Evolutionary conservation across 1,140 invertebrate species (phyloP).

Genomic region (Drosophila varians): DNA sequence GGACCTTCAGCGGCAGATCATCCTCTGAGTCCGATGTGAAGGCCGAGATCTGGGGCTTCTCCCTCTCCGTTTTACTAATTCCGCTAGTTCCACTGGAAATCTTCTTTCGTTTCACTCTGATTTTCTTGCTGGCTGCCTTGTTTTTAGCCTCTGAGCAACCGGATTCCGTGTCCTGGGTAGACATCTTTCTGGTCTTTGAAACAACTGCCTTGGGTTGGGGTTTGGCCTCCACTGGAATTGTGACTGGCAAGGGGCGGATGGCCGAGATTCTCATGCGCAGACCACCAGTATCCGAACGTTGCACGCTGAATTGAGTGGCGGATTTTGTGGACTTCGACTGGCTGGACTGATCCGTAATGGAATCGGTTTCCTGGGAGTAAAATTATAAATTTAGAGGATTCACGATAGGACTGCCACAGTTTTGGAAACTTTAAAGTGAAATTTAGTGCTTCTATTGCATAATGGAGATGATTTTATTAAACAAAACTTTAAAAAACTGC

Average conservation of each 20-base stretch:
- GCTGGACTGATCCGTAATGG: conserved; percentile 77
- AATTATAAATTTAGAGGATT: background rate
- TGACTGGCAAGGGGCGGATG: conserved; percentile 59
- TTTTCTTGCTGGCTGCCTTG: conserved; percentile 57
- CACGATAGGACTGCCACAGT: background rate
- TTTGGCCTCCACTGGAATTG: conserved; percentile 17
- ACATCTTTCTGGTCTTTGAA: conserved; percentile 40
- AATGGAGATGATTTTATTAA: background rate
- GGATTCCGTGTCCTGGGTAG: conserved; percentile 40
- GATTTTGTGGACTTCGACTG: conserved; percentile 73
- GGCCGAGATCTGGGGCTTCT: conserved; percentile 17
- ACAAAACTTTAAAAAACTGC: no score
- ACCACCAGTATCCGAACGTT: conserved; percentile 77
- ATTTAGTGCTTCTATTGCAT: background rate
- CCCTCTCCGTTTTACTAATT: conserved; percentile 32
- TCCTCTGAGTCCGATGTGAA: conserved; percentile 74
- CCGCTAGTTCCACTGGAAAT: conserved; percentile 23
- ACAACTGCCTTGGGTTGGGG: background rate
- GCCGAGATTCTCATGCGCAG: conserved; percentile 82
- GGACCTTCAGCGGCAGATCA: conserved; percentile 64
- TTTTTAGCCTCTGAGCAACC: conserved; percentile 26
- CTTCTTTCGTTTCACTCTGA: conserved; percentile 74
- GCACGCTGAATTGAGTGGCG: conserved; percentile 81
- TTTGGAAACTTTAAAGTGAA: background rate
- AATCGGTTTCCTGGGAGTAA: conserved; percentile 65